Evolutionary conservation across 2,888 invertebrate genomes (phyloP).

Genomic region (Lasioglossum figueresi): DNA sequence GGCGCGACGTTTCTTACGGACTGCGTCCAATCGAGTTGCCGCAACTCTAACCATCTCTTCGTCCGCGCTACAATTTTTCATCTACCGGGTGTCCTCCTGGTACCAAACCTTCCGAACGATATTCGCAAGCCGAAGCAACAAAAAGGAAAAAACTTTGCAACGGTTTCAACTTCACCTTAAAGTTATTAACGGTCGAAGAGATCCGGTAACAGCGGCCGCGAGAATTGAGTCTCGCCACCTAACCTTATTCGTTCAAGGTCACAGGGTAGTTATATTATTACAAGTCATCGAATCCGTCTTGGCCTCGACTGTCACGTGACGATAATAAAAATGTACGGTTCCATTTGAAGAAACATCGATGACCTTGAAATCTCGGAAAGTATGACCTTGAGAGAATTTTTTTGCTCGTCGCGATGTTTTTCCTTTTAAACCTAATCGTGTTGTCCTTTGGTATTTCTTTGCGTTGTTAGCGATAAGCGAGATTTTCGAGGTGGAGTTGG

Average conservation of each 20-base stretch:
- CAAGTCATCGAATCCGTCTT: background rate
- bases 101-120: background rate
- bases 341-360: background rate
- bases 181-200: background rate
- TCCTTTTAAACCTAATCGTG: background rate
- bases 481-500: background rate
- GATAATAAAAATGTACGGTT: background rate
- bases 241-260: background rate
- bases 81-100: background rate
- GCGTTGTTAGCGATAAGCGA: background rate
- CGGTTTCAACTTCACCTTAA: background rate
- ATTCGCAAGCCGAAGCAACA: background rate
- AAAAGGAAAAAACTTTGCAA: background rate
- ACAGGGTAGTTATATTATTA: background rate
- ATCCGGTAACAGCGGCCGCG: background rate
- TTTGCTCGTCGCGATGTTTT: background rate
- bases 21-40: background rate
- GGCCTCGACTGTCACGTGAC: background rate
- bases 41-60: slow-evolving; percentile 6
- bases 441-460: background rate
- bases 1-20: background rate
- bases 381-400: background rate
- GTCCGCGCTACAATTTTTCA: slow-evolving; percentile 14
- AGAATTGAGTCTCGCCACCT: background rate
- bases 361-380: background rate